These are phyloP conservation scores for Parthenolecanium corni DNA, from an alignment of 2,888 invertebrate genomes.

Conservation along the genomic window DNA sequence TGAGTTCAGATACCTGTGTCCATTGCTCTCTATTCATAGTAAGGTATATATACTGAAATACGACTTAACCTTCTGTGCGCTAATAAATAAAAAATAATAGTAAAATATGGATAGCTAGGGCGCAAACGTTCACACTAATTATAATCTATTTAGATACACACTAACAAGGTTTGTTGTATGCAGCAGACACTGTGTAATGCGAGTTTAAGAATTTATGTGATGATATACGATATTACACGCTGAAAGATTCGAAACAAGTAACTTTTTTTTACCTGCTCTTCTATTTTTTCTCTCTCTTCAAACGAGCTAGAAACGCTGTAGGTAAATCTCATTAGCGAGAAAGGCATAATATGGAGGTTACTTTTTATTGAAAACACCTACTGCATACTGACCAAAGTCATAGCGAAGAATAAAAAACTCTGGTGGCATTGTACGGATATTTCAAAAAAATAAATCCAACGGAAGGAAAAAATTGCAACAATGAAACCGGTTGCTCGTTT, in stretches of 20 bases:
- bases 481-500: constrained; percentile 2
- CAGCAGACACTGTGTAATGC: constrained; percentile 11
- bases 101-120: background rate
- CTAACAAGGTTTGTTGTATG: constrained; percentile 6
- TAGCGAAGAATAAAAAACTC: background rate
- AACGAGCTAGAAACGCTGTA: constrained; percentile 8
- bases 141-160: constrained; percentile 16
- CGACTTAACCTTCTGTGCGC: constrained; percentile 9
- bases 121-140: constrained; percentile 6
- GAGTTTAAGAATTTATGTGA: constrained; percentile 12
- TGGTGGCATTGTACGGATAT: background rate
- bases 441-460: background rate
- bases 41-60: too few relatives aligned
- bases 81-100: constrained; percentile 12
- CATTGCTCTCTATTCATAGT: too few relatives aligned
- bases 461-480: constrained; percentile 1
- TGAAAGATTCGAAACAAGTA: background rate
- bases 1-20: too few relatives aligned
- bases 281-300: background rate
- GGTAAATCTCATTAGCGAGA: constrained; percentile 16
- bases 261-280: background rate
- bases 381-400: background rate
- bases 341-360: constrained; percentile 15
- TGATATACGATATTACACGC: constrained; percentile 12
- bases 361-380: constrained; percentile 14